phyloP scores from a whole-genome alignment of 2,888 invertebrate genomes.

The Cybosia mesomella region DNA sequence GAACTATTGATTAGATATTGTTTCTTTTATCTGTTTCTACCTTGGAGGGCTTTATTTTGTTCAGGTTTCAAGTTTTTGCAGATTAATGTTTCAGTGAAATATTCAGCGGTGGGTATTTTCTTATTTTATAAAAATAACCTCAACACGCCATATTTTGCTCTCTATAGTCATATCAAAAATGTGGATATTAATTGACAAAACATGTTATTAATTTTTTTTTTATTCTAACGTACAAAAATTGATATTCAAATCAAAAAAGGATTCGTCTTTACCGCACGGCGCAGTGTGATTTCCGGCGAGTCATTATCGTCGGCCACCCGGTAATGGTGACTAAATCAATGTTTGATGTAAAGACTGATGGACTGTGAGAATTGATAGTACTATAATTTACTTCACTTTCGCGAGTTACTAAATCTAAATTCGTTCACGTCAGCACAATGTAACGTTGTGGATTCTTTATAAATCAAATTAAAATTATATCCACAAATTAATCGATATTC shows the following conservation, averaged over 20 bases:
- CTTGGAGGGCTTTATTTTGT: slow-evolving; percentile 22
- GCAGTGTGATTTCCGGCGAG: slow-evolving; percentile 21
- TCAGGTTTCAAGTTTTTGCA: neutral
- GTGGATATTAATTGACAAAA: neutral
- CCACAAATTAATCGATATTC: no score
- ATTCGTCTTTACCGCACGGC: slow-evolving; percentile 49
- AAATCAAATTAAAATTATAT: no score
- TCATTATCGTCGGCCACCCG: slow-evolving; percentile 23
- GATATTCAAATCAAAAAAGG: slow-evolving; percentile 42
- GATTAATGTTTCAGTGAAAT: neutral
- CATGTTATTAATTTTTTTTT: neutral
- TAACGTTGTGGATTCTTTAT: no score
- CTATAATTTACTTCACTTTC: slow-evolving; percentile 16
- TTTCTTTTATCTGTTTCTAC: slow-evolving; percentile 34
- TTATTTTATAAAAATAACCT: neutral
- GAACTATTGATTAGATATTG: slow-evolving; percentile 47
- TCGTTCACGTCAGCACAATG: neutral
- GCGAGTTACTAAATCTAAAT: neutral
- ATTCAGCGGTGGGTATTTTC: neutral
- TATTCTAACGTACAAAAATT: neutral
- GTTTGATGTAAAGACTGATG: slow-evolving; percentile 43
- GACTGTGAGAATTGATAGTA: slow-evolving; percentile 33
- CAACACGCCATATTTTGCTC: neutral
- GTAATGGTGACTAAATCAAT: slow-evolving; percentile 42
- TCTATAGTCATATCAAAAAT: neutral